Conservation (phyloP, 2,888 invertebrate genomes). For the Patella depressa region DNA sequence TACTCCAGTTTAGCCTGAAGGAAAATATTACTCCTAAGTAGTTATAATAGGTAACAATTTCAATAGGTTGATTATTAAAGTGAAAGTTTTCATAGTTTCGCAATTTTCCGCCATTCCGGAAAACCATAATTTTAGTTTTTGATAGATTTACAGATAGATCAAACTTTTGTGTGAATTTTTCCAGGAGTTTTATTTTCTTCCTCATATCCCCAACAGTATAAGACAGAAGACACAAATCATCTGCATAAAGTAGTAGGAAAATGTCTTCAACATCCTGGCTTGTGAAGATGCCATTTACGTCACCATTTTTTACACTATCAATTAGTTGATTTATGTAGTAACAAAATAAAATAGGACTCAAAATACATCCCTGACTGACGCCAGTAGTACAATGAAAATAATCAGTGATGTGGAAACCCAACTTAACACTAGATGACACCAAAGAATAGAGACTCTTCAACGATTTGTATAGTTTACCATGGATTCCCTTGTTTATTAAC, state of each 20-base stretch:
- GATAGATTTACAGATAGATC: background rate
- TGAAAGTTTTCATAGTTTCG: background rate
- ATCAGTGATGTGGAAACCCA: background rate
- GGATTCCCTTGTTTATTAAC: background rate
- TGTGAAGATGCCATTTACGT: background rate
- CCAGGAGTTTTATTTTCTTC: no score
- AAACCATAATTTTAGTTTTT: background rate
- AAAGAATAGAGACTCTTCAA: background rate
- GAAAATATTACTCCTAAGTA: background rate
- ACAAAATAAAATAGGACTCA: no score
- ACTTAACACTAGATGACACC: background rate
- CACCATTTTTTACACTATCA: background rate
- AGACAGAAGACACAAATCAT: background rate
- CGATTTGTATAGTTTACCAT: background rate
- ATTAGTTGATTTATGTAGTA: background rate
- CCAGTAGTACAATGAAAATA: background rate
- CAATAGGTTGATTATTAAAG: background rate
- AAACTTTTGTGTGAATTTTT: no score
- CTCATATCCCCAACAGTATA: no score
- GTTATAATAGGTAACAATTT: background rate
- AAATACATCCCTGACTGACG: background rate
- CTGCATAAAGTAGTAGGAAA: background rate
- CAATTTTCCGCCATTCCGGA: background rate
- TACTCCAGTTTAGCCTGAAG: background rate
- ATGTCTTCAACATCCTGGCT: background rate